Evolutionary conservation across 2,797 vertebrate genomes (phyloP).

Genomic region (Anabas testudineus): DNA sequence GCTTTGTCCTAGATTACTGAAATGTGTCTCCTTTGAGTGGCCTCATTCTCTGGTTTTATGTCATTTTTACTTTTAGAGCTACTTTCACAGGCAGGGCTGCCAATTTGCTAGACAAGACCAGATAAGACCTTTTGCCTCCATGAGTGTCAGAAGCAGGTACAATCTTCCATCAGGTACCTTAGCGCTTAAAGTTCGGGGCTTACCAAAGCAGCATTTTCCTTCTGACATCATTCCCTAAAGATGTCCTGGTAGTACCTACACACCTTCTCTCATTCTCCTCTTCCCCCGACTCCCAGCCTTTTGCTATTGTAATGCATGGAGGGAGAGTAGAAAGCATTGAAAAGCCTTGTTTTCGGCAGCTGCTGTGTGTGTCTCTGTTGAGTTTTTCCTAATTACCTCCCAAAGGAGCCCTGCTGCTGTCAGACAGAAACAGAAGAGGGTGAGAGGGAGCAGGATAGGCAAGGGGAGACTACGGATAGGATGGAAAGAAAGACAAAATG

Average conservation of each 20-base stretch:
- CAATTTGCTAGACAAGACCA: slow-evolving; percentile 34
- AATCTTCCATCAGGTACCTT: slow-evolving; percentile 38
- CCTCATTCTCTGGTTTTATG: slow-evolving; percentile 36
- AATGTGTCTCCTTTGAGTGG: slow-evolving; percentile 44
- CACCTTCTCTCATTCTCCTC: slow-evolving; percentile 36
- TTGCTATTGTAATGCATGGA: slow-evolving; percentile 70
- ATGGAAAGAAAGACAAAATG: slow-evolving; percentile 57
- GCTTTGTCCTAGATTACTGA: slow-evolving; percentile 58
- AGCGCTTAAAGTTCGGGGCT: slow-evolving; percentile 39
- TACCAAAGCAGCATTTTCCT: slow-evolving; percentile 59
- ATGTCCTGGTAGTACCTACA: slow-evolving; percentile 46
- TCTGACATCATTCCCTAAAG: slow-evolving; percentile 52
- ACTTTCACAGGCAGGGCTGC: slow-evolving; percentile 25
- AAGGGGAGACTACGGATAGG: slow-evolving; percentile 46
- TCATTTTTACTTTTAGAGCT: slow-evolving; percentile 14
- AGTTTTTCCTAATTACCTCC: slow-evolving; percentile 87
- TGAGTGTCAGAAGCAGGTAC: slow-evolving; percentile 41
- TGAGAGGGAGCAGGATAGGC: slow-evolving; percentile 48
- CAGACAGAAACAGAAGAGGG: slow-evolving; percentile 65
- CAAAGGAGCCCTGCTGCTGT: slow-evolving; percentile 80
- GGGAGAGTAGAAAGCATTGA: slow-evolving; percentile 63
- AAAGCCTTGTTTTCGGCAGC: slow-evolving; percentile 81
- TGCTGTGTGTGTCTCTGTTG: slow-evolving; percentile 79
- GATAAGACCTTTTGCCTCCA: slow-evolving; percentile 35
- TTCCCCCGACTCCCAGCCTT: slow-evolving; percentile 51